phyloP scores from a whole-genome alignment of 2,797 vertebrate species.

The Chaetodon trifasciatus region DNA sequence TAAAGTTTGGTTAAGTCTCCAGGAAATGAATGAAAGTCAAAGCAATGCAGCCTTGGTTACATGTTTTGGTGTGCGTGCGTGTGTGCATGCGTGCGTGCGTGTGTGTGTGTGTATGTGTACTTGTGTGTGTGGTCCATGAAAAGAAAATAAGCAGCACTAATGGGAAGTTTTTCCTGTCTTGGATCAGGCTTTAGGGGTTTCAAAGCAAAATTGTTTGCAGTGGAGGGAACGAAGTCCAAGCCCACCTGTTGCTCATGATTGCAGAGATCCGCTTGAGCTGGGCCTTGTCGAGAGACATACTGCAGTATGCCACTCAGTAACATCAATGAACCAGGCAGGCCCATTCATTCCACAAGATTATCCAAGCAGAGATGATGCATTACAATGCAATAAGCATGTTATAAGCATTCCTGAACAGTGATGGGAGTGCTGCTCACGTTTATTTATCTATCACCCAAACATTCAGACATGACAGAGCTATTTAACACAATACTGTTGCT shows the following conservation, averaged over 20 bases:
- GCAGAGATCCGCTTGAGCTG: slow-evolving; percentile 75
- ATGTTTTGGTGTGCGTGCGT: slow-evolving; percentile 49
- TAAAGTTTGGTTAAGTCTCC: slow-evolving; percentile 49
- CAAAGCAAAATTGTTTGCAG: slow-evolving; percentile 82
- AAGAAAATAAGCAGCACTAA: slow-evolving; percentile 81
- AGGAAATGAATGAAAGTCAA: slow-evolving; percentile 68
- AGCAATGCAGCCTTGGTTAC: slow-evolving; percentile 45
- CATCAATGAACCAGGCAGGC: slow-evolving; percentile 48
- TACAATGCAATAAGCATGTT: slow-evolving; percentile 42
- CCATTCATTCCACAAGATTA: slow-evolving; percentile 59
- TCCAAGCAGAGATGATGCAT: slow-evolving; percentile 50
- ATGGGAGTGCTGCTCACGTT: slow-evolving; percentile 15
- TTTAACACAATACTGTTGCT: slow-evolving; percentile 36
- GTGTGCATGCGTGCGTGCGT: slow-evolving; percentile 71
- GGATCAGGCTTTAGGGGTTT: slow-evolving; percentile 76
- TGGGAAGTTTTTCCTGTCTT: slow-evolving; percentile 82
- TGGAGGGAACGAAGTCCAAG: slow-evolving; percentile 68
- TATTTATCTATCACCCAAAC: slow-evolving; percentile 40
- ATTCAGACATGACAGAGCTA: slow-evolving; percentile 40
- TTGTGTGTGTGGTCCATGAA: slow-evolving; percentile 82
- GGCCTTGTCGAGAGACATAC: slow-evolving; percentile 67
- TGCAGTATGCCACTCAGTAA: slow-evolving; percentile 61
- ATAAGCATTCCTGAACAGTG: slow-evolving; percentile 37
- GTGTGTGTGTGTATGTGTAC: slow-evolving; percentile 57
- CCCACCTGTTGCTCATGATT: slow-evolving; percentile 84